Base-by-base conservation (phyloP, 2,113 vertebrate genomes). In the Meles meles region DNA sequence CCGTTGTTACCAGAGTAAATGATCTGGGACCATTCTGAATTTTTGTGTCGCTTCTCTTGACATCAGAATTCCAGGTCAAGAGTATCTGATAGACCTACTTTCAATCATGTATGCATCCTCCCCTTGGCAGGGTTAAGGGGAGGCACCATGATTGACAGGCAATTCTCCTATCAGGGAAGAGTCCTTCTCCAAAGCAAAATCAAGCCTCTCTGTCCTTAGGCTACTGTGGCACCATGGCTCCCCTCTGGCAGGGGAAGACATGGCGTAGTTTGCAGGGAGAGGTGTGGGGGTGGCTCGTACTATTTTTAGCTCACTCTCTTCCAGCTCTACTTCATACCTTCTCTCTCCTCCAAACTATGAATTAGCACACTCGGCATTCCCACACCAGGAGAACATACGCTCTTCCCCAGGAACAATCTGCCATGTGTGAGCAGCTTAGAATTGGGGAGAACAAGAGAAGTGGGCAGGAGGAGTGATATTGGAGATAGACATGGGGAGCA, bases 41-140 rank as follows among this genome's bases (percentile, higher is more conserved):
- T 83, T 69, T n/a, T 14, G 74, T 37, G 42, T 76, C 80, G 71
- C 52, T 80, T 94, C 18, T 55, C 17, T 71, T 7, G 9, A 63
- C 83, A 59, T 11, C 76, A 23, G 37, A 59, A 88, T 89, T 90
- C 72, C 74, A 94, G 77, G 71, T 91, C n/a, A 82, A 86, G 91
- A 82, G 88, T 59, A 52, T 27, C 17, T 42, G 49, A 42, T 7
- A 83, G 57, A 34, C 63, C 23, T 20, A 15, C 7, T 47, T 93
- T 67, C 20, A 25, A 65, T 21, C 4, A 39, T 0, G n/a, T 49
- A 20, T 6, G 11, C 42, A 74, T 3, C 14, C 37, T 65, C 42
- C 8, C 12, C n/a, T 37, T 59, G 87, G 47, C 42, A 18, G 18
- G n/a, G 61, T 10, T 2, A 39, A 77, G 39, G 25, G 49, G 20